phyloP scores from a whole-genome alignment of 2,113 vertebrate species.

The Oenanthe oenanthe region DNA sequence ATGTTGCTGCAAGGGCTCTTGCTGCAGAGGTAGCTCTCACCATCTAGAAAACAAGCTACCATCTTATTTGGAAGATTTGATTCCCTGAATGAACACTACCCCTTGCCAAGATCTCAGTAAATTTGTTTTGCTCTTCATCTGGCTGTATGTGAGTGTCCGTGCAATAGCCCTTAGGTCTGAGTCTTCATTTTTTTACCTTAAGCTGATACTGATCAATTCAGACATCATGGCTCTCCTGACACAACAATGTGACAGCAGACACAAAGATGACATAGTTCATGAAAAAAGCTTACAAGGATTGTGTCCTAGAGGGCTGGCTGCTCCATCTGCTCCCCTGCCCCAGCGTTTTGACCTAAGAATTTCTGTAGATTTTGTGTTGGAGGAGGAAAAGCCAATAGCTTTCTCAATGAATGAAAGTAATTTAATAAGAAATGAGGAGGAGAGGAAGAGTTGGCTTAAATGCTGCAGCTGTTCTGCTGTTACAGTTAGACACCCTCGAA shows the following conservation, averaged over 20 bases:
- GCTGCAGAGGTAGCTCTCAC: background rate
- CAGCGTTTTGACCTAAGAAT: background rate
- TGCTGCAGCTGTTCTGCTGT: background rate
- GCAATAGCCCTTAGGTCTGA: background rate
- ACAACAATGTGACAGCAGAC: background rate
- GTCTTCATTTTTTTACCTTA: background rate
- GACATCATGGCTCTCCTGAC: background rate
- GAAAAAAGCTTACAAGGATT: background rate
- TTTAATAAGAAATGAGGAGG: background rate
- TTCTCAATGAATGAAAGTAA: background rate
- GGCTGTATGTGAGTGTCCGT: background rate
- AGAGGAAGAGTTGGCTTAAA: background rate
- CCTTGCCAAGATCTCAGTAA: background rate
- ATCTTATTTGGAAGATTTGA: background rate
- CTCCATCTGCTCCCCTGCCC: background rate
- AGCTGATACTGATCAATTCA: background rate
- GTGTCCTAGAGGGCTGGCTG: background rate
- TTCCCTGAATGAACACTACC: fast-evolving
- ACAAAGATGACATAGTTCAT: background rate
- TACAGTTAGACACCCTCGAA: background rate
- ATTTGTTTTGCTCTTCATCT: background rate
- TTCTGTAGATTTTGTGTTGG: background rate
- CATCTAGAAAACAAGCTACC: background rate
- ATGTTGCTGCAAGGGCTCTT: background rate
- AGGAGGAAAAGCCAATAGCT: background rate